Conservation (phyloP, 1,140 invertebrate genomes). For the Drosophila asahinai region DNA sequence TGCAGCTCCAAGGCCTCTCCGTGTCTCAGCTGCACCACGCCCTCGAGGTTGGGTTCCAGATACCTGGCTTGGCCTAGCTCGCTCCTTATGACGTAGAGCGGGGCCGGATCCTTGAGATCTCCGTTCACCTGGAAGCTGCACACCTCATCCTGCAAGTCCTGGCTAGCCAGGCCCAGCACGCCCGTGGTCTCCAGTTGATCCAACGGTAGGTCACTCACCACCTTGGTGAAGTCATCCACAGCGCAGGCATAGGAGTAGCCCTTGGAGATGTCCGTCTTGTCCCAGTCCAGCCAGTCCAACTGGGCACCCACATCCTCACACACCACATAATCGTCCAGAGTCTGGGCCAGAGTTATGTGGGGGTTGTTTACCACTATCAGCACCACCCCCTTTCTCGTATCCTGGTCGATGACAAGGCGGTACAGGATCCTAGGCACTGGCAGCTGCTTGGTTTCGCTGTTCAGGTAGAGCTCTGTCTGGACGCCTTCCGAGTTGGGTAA, state of each 20-base stretch:
- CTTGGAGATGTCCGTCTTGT: slow-evolving; percentile 84
- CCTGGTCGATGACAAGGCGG: slow-evolving; percentile 86
- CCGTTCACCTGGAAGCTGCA: slow-evolving; percentile 67
- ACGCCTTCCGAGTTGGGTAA: slow-evolving; percentile 85
- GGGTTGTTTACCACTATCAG: slow-evolving; percentile 88
- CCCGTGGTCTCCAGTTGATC: slow-evolving; percentile 55
- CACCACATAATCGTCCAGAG: slow-evolving; percentile 84
- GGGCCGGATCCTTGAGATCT: slow-evolving; percentile 68
- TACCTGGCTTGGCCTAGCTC: slow-evolving; percentile 42
- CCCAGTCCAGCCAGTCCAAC: slow-evolving; percentile 86
- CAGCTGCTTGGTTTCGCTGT: slow-evolving; percentile 78
- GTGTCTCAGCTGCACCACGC: slow-evolving; percentile 56
- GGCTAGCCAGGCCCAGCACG: slow-evolving; percentile 53
- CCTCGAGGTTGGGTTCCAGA: slow-evolving; percentile 57
- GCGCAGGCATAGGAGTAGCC: slow-evolving; percentile 89
- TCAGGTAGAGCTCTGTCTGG: slow-evolving; percentile 85
- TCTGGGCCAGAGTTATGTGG: slow-evolving; percentile 77
- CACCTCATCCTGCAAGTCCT: slow-evolving; percentile 1
- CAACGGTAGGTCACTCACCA: slow-evolving; percentile 85
- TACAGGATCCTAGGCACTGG: slow-evolving; percentile 87
- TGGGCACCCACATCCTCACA: slow-evolving; percentile 86
- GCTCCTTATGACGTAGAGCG: slow-evolving; percentile 52
- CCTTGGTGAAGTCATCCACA: slow-evolving; percentile 87
- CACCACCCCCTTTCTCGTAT: slow-evolving; percentile 85
- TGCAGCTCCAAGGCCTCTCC: slow-evolving; percentile 70